Evolutionary conservation across 2,888 invertebrate species (phyloP).

Genomic region (Pachliopta kotzebuea): DNA sequence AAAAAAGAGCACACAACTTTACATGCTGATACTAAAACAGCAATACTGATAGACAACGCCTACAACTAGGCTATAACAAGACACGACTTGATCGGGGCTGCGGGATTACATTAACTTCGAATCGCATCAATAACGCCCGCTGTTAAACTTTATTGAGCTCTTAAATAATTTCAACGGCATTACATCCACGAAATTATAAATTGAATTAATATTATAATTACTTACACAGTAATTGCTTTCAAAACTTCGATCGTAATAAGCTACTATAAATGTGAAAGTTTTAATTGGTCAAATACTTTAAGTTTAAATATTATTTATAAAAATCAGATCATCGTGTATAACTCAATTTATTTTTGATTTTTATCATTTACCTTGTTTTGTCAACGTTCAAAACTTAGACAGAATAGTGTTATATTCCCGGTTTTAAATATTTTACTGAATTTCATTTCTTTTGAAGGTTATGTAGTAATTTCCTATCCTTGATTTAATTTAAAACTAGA

Average conservation of each 20-base stretch:
- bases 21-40: conserved; percentile 13
- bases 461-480: no score
- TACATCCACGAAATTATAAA: conserved; percentile 63
- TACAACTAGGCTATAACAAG: conserved; percentile 27
- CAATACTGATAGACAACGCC: conserved; percentile 18
- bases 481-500: no score
- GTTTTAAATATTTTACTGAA: no score
- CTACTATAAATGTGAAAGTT: conserved; percentile 49
- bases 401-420: no score
- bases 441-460: no score
- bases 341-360: no score
- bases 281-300: conserved; percentile 5
- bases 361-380: no score
- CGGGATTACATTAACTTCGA: conserved; percentile 61
- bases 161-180: conserved; percentile 71
- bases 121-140: conserved; percentile 61
- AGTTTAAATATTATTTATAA: background rate
- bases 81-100: conserved; percentile 48
- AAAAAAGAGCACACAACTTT: background rate
- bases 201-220: conserved; percentile 40
- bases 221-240: conserved; percentile 55
- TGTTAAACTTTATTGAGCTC: conserved; percentile 67
- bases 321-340: background rate
- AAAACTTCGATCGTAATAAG: conserved; percentile 56
- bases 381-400: no score